These are phyloP conservation scores for Eretmodus cyanostictus DNA, from an alignment of 2,113 vertebrate species.

Conservation along the genomic window DNA sequence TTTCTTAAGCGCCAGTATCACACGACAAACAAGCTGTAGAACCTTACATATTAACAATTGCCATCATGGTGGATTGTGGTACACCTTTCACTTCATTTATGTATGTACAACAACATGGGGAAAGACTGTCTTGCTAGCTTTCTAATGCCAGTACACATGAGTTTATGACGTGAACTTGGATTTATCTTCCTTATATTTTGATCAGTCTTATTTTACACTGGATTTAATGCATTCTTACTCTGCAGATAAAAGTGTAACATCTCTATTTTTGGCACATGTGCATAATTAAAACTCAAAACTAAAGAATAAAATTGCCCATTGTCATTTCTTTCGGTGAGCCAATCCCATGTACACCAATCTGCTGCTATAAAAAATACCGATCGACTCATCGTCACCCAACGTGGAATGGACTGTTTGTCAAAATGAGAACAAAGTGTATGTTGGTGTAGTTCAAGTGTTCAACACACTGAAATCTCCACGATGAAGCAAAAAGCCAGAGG, in stretches of 20 bases:
- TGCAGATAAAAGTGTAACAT: background rate
- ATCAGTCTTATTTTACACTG: background rate
- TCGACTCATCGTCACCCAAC: background rate
- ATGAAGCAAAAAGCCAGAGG: background rate
- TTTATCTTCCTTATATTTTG: background rate
- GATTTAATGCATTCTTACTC: background rate
- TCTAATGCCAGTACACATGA: background rate
- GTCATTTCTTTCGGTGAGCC: background rate
- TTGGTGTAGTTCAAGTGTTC: background rate
- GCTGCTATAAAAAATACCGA: background rate
- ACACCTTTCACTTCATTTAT: background rate
- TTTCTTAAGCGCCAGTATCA: background rate
- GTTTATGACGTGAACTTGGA: background rate
- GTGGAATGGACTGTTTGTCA: background rate
- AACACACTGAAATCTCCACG: background rate
- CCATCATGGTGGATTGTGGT: background rate
- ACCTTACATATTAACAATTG: background rate
- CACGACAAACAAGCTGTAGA: background rate
- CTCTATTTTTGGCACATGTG: conserved; percentile 16
- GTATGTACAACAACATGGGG: background rate
- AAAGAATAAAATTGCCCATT: background rate
- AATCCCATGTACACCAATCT: background rate
- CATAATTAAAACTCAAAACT: background rate
- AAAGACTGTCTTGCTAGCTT: background rate
- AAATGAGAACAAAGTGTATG: background rate